Evolutionary conservation across 2,888 invertebrate species (phyloP), one percentile per base, ranked within the genome.

Genomic region (Mythimna loreyi): DNA sequence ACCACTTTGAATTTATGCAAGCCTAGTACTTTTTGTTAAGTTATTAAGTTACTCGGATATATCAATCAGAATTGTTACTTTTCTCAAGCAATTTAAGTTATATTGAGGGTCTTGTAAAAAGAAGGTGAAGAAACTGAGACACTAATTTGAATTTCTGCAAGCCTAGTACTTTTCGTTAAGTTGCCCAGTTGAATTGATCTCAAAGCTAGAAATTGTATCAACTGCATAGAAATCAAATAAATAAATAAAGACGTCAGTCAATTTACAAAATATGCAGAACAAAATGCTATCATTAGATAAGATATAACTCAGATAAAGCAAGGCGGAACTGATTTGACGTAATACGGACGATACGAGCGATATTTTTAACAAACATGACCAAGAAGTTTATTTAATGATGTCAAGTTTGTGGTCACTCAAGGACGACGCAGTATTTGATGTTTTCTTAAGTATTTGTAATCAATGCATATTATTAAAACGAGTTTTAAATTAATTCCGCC

Each of bases 271-370:
- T 9, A 66, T 36, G 58, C 40, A 66, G 40, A 64, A 63, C 33
- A 40, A 76, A 60, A 62, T 67, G 58, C 59, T 80, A 80, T 80
- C 81, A 40, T 50, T 57, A 57, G 68, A 80, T 75, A 67, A 70
- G 61, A 63, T 67, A 72, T 72, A 61, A 58, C 40, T 50, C 40
- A 59, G 63, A 68, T 67, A 72, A 66, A 50, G 60, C 13, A 9
- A 81, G 65, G 62, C 72, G 81, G 80, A 82, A 84, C 81, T 67
- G 75, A 82, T 84, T 84, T 80, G 69, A 84, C 84, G 85, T 84
- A 85, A 83, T 50, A 62, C 49, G 7, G 59, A 59, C 45, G 75
- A 60, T 66, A 69, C 40, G 21, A 50, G 28, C 40, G 59, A 67
- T 65, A 68, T 78, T 56, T 59, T 58, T 79, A 79, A 57, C 50